Evolutionary conservation across 2,797 vertebrate species (phyloP), one percentile per base, ranked within the genome.

Genomic region (Pelodytes ibericus): DNA sequence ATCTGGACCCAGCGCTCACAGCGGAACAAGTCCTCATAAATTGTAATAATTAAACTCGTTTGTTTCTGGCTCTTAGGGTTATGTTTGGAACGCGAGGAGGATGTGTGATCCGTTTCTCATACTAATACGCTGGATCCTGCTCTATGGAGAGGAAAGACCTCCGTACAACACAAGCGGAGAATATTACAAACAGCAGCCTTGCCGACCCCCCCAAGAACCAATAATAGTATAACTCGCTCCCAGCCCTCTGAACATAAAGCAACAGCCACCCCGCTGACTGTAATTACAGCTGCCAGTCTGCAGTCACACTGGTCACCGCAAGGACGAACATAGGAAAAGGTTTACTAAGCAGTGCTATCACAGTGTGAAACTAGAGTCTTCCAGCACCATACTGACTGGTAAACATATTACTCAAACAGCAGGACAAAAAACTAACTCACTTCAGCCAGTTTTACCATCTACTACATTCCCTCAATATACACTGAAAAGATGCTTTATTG

Each of bases 41-140:
- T 73, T 79, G 76, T 72, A 68, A 72, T 72, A 78, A 73, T 73
- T 79, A 79, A 79, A 79, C 57, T 68, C 47, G 31, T 79, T 79
- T 79, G 71, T 79, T 79, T 68, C 33, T 31, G 57, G 64, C 57
- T 73, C 27, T 73, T 73, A 69, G 64, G 58, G 76, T 56, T 67
- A 61, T 31, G 26, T 4, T 31, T 56, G 57, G 26, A 57, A 30
- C 13, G 25, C 10, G 57, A 41, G 47, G 22, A 47, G 61, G 31
- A 60, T 25, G 56, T 13, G 63, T 7, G 63, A 39, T 30, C 60
- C n/a, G 24, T 58, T 72, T 31, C 62, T 78, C 61, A 60, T 72
- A 18, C 20, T 60, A 67, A 59, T 25, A 7, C 29, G 36, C 47
- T 3, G 47, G 47, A n/a, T n/a, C n/a, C n/a, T n/a, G n/a, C n/a